Evolutionary conservation across 2,797 vertebrate species (phyloP).

Genomic region (Tokudaia tokunoshimensis): DNA sequence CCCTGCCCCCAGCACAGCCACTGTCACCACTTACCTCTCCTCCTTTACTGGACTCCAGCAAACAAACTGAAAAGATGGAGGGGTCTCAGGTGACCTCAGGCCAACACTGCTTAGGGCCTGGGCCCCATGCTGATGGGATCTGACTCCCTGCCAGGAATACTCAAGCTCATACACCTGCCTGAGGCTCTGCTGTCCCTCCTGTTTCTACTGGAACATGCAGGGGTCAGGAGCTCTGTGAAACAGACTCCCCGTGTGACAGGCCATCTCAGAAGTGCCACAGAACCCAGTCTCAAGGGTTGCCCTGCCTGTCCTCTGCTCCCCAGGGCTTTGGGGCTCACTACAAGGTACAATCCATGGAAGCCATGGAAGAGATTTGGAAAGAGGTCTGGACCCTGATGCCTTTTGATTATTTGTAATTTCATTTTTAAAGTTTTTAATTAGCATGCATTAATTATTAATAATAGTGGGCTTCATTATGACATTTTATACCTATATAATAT

Average conservation of each 20-base stretch:
- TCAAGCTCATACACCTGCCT: slow-evolving; percentile 56
- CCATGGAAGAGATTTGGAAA: neutral
- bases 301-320: neutral
- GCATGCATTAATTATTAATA: neutral
- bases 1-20: neutral
- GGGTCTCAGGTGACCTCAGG: neutral
- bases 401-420: neutral
- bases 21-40: neutral
- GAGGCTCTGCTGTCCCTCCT: neutral
- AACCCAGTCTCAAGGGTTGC: neutral
- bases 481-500: neutral
- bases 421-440: neutral
- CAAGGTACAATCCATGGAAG: neutral
- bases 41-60: neutral
- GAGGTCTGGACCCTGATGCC: neutral
- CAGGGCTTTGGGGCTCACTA: too few species aligned
- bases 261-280: neutral
- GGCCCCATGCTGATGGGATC: neutral
- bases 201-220: neutral
- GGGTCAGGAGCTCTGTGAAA: neutral
- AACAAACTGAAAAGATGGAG: neutral
- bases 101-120: neutral
- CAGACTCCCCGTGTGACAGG: neutral
- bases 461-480: neutral
- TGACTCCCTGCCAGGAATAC: slow-evolving; percentile 53